These are phyloP conservation scores for Heteromurus nitidus DNA, from an alignment of 2,888 invertebrate species.

Conservation along the genomic window DNA sequence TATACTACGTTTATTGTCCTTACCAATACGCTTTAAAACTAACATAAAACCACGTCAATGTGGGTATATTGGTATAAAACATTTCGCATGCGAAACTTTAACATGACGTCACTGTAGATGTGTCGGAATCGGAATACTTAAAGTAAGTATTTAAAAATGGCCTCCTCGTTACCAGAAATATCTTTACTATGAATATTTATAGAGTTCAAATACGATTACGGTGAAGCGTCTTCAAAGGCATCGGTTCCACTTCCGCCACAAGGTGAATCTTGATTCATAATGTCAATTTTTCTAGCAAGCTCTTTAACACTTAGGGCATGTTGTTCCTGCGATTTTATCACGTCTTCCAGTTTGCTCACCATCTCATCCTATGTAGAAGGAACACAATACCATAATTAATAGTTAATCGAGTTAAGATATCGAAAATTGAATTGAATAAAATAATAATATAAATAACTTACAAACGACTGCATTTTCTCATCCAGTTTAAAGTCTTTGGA, in stretches of 20 bases:
- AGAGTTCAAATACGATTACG: background rate
- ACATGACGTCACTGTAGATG: too few relatives aligned
- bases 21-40: too few relatives aligned
- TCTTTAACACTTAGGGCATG: slow-evolving; percentile 18
- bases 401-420: background rate
- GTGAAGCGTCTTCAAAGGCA: slow-evolving; percentile 1
- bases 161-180: too few relatives aligned
- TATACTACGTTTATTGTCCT: too few relatives aligned
- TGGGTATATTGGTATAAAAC: too few relatives aligned
- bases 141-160: too few relatives aligned
- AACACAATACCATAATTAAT: background rate
- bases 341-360: slow-evolving; percentile 26
- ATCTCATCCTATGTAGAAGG: slow-evolving; percentile 24
- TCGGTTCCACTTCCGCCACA: background rate
- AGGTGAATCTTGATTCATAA: slow-evolving; percentile 9
- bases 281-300: slow-evolving; percentile 9
- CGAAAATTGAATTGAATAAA: background rate
- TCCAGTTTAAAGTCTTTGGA: slow-evolving; percentile 25
- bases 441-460: slow-evolving; percentile 18
- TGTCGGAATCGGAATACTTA: too few relatives aligned
- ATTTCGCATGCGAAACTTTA: too few relatives aligned
- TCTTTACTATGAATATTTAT: background rate
- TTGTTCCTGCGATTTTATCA: slow-evolving; percentile 24
- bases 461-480: slow-evolving; percentile 16
- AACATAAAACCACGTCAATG: too few relatives aligned